phyloP scores from a whole-genome alignment of 2,113 vertebrate genomes.

The Accipiter virgatus region DNA sequence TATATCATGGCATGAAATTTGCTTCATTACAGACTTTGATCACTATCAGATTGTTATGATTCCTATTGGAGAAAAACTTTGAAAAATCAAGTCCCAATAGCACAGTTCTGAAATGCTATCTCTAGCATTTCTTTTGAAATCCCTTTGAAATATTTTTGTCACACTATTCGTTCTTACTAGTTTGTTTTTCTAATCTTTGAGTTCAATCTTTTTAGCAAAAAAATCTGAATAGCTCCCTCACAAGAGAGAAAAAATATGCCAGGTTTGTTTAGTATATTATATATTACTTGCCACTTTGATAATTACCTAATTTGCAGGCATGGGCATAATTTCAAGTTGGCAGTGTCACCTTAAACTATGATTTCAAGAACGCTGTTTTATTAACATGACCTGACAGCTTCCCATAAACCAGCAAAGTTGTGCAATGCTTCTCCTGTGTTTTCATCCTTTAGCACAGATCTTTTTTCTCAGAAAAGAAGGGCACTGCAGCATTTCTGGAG shows the following conservation, averaged over 20 bases:
- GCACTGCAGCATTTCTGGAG: background rate
- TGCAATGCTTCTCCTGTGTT: background rate
- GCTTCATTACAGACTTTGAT: background rate
- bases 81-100: background rate
- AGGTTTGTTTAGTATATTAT: background rate
- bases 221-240: background rate
- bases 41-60: background rate
- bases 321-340: background rate
- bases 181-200: background rate
- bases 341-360: background rate
- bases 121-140: conserved; percentile 7
- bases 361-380: background rate
- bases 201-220: background rate
- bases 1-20: background rate
- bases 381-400: background rate
- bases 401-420: background rate
- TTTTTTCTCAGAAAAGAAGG: background rate
- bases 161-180: background rate
- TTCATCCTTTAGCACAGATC: background rate
- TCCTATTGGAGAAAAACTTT: background rate
- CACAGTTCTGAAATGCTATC: background rate
- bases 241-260: background rate
- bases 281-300: background rate
- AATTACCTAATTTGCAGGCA: background rate
- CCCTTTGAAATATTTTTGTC: conserved; percentile 11